Base-by-base conservation (phyloP, 2,113 vertebrate species). In the Columbina picui region DNA sequence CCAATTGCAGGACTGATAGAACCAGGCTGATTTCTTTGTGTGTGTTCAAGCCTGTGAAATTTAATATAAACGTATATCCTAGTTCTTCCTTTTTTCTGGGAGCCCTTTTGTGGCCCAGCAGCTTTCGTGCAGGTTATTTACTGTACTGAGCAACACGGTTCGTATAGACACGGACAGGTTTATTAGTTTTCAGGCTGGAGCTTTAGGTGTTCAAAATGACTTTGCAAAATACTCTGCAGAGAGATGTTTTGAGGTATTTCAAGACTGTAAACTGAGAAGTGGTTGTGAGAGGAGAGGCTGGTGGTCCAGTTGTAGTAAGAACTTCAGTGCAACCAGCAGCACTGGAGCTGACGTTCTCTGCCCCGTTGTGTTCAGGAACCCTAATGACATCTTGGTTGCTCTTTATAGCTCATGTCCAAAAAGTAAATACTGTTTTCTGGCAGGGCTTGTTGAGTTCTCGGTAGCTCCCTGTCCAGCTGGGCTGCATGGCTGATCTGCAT, bases 391-490 rank as follows among this genome's bases (percentile, higher is more conserved):
- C 71, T 88, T 95, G 87, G 64, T 90, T 93, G 68, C 27, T 88
- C 92, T 88, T 88, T 74, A 41, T 71, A 96, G 82, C 26, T 93
- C 34, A 73, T 3, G 8, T 90, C 47, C 71, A 56, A 83, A 90
- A 92, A 94, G 82, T 74, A 94, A 94, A 80, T 68, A 52, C 29
- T 90, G 38, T 83, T 92, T 90, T 93, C 87, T 95, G 93, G 90
- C 90, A 30, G 83, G 68, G 64, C 17, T 4, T 74, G 82, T 73
- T 53, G 94, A 79, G 90, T 74, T 93, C 93, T 94, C 68, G 38
- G 89, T 84, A 60, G 61, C 89, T 93, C 82, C 87, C 67, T 93
- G 90, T 81, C 93, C 95, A 97, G 93, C 95, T 95, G 94, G 90
- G 87, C 90, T 90, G 88, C 70, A 47, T 0, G 79, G 85, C 14